Percentiles rank a stretch among this genome's conserved stretches.
Evolutionary conservation across 2,888 invertebrate genomes (phyloP).

Genomic region (Apamea monoglypha): DNA sequence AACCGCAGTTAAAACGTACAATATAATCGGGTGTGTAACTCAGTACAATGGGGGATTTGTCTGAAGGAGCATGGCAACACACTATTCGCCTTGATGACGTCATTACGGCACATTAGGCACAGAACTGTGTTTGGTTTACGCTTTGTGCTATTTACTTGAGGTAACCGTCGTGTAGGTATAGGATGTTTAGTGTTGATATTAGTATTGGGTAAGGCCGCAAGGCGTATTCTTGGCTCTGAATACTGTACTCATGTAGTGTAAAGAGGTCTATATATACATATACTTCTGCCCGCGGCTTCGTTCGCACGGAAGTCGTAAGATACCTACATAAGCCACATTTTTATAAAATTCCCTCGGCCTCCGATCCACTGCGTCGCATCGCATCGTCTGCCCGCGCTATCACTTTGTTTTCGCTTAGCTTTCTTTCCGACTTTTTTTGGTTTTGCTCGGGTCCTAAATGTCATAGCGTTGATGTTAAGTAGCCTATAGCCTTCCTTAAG

Average conservation of each 20-base stretch:
- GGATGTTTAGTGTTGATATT: conserved; percentile 21
- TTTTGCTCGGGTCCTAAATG: too few relatives aligned
- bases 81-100: conserved; percentile 29
- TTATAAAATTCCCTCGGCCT: too few relatives aligned
- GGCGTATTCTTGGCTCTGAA: neutral
- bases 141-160: conserved; percentile 41
- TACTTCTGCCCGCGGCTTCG: neutral
- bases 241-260: neutral
- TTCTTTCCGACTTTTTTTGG: too few relatives aligned
- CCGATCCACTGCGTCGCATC: too few relatives aligned
- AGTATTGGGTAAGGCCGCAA: neutral
- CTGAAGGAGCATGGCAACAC: conserved; percentile 29
- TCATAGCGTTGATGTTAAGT: too few relatives aligned
- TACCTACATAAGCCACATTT: too few relatives aligned
- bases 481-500: too few relatives aligned
- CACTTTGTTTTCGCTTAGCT: too few relatives aligned
- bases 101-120: conserved; percentile 36
- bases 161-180: conserved; percentile 26
- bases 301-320: too few relatives aligned
- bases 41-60: conserved; percentile 18
- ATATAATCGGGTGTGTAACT: conserved; percentile 16
- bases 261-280: neutral
- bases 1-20: conserved; percentile 16
- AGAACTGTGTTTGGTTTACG: conserved; percentile 41
- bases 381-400: too few relatives aligned